phyloP scores from a whole-genome alignment of 2,797 vertebrate genomes.

The Diplodus puntazzo region DNA sequence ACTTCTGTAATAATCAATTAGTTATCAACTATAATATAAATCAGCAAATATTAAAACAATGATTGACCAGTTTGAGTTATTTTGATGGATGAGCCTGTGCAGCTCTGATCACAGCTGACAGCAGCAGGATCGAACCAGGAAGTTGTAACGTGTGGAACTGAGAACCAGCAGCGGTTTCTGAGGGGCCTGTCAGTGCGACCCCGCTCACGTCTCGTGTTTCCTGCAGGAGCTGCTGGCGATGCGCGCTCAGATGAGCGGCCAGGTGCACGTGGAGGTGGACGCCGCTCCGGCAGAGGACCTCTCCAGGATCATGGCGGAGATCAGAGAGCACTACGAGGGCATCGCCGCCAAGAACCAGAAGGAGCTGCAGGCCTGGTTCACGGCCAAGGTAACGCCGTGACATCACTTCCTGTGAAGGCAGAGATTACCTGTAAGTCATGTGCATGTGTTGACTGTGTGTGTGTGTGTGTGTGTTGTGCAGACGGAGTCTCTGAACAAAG shows the following conservation, averaged over 20 bases:
- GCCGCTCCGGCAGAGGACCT: conserved; percentile 84
- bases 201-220: neutral
- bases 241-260: conserved; percentile 84
- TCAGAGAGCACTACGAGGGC: conserved; percentile 89
- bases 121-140: too few species aligned
- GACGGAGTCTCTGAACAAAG: conserved; percentile 69
- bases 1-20: too few species aligned
- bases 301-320: conserved; percentile 82
- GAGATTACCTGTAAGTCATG: neutral
- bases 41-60: too few species aligned
- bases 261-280: conserved; percentile 89
- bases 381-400: conserved; percentile 72
- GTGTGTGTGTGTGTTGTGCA: conserved; percentile 68
- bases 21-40: too few species aligned
- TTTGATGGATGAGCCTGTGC: too few species aligned
- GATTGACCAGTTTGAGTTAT: too few species aligned
- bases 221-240: conserved; percentile 84
- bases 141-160: too few species aligned
- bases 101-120: too few species aligned
- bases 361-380: conserved; percentile 75
- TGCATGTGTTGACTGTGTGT: conserved; percentile 60
- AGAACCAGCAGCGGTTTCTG: too few species aligned
- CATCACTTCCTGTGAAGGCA: conserved; percentile 22
- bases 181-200: too few species aligned
- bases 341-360: conserved; percentile 86